Conservation (phyloP, 2,888 invertebrate species). For the Cybosia mesomella region DNA sequence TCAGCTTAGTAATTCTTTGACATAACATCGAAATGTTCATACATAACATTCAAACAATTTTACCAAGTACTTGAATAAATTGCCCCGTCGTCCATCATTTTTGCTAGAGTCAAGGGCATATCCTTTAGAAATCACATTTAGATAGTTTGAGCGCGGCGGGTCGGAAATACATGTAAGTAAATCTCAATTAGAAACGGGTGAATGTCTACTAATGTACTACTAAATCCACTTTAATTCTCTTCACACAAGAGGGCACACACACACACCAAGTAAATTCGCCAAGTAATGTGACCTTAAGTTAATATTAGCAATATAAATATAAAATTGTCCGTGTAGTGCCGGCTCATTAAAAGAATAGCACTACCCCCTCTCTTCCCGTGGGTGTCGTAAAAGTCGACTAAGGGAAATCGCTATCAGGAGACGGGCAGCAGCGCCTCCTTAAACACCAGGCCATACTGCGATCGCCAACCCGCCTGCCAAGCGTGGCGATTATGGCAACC, state of each 20-base stretch:
- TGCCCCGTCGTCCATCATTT: constrained; percentile 62
- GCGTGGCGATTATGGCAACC: too few relatives aligned
- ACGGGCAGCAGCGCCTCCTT: too few relatives aligned
- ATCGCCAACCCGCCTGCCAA: too few relatives aligned
- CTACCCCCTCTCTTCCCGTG: too few relatives aligned
- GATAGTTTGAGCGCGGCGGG: constrained; percentile 67
- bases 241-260: constrained; percentile 47
- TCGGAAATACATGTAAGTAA: constrained; percentile 71
- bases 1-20: background rate
- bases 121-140: constrained; percentile 75
- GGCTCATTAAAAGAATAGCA: too few relatives aligned
- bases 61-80: constrained; percentile 61
- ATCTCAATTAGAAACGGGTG: constrained; percentile 71
- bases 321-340: too few relatives aligned
- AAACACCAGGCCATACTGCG: too few relatives aligned
- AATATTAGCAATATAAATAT: background rate
- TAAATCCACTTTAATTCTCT: constrained; percentile 66
- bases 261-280: constrained; percentile 22
- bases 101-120: constrained; percentile 62
- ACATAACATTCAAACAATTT: background rate
- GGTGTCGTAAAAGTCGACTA: too few relatives aligned
- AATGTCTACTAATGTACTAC: constrained; percentile 56
- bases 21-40: background rate
- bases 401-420: too few relatives aligned
- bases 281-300: constrained; percentile 25